Evolutionary conservation across 2,113 vertebrate genomes (phyloP), one percentile per base, ranked within the genome.

Genomic region (Melanostigma gelatinosum): DNA sequence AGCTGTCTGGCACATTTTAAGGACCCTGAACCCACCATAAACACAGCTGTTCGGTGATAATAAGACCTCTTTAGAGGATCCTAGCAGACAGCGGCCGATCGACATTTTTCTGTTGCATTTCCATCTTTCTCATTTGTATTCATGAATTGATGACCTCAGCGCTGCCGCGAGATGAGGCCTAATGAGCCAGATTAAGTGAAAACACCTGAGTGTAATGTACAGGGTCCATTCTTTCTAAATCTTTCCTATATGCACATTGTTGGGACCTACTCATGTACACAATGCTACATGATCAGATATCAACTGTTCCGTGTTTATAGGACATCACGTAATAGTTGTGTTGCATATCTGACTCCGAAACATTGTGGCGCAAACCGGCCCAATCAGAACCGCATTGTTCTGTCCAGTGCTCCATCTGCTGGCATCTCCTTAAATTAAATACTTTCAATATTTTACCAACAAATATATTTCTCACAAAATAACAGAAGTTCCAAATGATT

Each of bases 41-140:
- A 66, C 46, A 71, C 72, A 44, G 52, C 60, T 79, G 81, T 48
- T 48, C 58, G 22, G n/a, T n/a, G 22, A 69, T 54, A 16, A 6
- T 34, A 32, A 32, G 4, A 44, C 9, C 42, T 64, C 46, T 36
- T 44, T 24, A 15, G 29, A 29, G 36, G 29, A 4, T 10, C 64
- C 20, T 27, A 15, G 20, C 27, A 16, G 20, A n/a, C 60, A 10
- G 44, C 4, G 0, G 4, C 32, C 32, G 62, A 57, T 13, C 46
- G 52, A 63, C 63, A n/a, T 34, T 42, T 42, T 27, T n/a, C 5
- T 27, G 24, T 16, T 42, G n/a, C 20, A 9, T 32, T 11, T 11
- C 22, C 18, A 12, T 55, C 48, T 27, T 36, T 20, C 4, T 65
- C 29, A 12, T 8, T 65, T 8, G 52, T 46, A 24, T 13, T 60